Conservation (phyloP, 2,797 vertebrate species). For the Onychomys leucogaster region DNA sequence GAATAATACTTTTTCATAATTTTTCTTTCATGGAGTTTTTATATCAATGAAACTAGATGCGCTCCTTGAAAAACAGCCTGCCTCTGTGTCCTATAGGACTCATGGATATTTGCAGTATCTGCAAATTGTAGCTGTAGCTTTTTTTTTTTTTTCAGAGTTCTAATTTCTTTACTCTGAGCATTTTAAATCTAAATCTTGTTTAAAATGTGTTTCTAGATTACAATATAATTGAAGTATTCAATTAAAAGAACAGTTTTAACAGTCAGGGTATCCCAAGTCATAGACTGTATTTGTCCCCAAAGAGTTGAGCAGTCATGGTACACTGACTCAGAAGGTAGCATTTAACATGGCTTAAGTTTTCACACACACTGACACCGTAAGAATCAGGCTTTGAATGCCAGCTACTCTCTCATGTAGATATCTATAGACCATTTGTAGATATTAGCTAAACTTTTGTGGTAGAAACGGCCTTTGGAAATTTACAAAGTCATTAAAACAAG, state of each 20-base stretch:
- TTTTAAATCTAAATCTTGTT: conserved; percentile 48
- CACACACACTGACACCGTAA: background rate
- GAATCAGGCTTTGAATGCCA: background rate
- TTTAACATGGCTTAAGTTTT: background rate
- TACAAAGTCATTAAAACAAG: background rate
- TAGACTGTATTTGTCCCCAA: background rate
- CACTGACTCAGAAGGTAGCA: background rate
- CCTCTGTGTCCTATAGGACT: background rate
- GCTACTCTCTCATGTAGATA: background rate
- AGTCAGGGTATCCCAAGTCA: background rate
- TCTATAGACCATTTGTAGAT: background rate
- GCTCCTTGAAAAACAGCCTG: background rate
- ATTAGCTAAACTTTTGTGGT: background rate
- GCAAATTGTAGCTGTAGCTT: background rate
- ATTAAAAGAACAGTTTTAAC: conserved; percentile 41
- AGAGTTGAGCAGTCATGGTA: background rate
- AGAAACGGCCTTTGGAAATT: conserved; percentile 5
- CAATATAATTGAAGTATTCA: conserved; percentile 1
- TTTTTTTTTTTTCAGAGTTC: background rate
- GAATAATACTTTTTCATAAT: conserved; percentile 22
- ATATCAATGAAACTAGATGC: background rate
- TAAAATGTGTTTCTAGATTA: conserved; percentile 19
- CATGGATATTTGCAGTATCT: background rate
- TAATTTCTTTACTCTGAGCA: conserved; percentile 33
- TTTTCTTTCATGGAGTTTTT: conserved; percentile 49